Percentiles rank a stretch among this genome's conserved stretches.
phyloP scores from a whole-genome alignment of 1,140 invertebrate species.

The Ladona fulva region DNA sequence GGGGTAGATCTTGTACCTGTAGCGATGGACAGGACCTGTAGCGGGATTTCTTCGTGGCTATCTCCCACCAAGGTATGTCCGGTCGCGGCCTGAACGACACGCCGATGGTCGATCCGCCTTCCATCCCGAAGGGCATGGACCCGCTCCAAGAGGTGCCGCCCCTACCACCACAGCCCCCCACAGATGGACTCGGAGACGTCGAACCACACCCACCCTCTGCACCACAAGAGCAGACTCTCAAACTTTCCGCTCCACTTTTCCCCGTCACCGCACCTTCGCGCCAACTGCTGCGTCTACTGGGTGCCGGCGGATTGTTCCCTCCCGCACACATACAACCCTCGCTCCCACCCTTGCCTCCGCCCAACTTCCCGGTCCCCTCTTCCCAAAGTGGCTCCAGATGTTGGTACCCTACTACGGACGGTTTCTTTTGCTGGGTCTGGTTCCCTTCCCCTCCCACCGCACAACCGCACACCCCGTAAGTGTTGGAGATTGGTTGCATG shows the following conservation, averaged over 20 bases:
- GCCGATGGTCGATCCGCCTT: slow-evolving; percentile 11
- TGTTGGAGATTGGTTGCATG: neutral
- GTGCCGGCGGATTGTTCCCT: neutral
- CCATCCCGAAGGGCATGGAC: neutral
- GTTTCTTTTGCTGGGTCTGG: neutral
- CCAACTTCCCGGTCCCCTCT: slow-evolving; percentile 32
- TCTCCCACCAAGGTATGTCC: slow-evolving; percentile 74
- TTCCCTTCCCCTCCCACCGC: neutral
- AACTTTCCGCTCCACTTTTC: neutral
- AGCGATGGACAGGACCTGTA: slow-evolving; percentile 61
- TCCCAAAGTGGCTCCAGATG: slow-evolving; percentile 39
- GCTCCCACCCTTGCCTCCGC: slow-evolving; percentile 31
- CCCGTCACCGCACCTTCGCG: neutral
- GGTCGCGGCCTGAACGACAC: slow-evolving; percentile 43
- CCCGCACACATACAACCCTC: neutral
- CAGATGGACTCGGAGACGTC: neutral
- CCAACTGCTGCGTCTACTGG: neutral
- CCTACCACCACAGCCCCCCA: neutral
- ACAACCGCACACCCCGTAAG: neutral
- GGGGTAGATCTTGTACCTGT: slow-evolving; percentile 38
- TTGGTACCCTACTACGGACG: neutral
- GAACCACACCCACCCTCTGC: neutral
- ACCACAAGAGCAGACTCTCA: neutral
- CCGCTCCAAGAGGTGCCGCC: neutral
- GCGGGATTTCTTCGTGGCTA: slow-evolving; percentile 62